These are phyloP conservation scores for Thermophis baileyi DNA, from an alignment of 2,113 vertebrate genomes.

Conservation along the genomic window DNA sequence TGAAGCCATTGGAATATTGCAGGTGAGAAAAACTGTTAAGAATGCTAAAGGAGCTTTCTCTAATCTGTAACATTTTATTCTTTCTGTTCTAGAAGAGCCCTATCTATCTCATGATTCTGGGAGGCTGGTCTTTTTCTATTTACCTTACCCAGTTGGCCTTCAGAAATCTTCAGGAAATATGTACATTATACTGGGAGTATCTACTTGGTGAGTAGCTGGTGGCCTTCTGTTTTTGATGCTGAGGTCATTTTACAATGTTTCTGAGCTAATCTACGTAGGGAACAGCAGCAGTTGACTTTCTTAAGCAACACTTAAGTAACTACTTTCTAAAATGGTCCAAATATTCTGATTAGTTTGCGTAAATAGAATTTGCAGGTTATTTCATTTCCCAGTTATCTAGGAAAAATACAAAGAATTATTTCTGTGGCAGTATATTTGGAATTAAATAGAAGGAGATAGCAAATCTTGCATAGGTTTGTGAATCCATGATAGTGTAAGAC, in stretches of 20 bases:
- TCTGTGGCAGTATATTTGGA: not conserved
- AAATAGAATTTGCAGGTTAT: not conserved
- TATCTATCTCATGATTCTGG: conserved; percentile 84
- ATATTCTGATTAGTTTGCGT: not conserved
- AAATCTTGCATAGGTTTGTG: not conserved
- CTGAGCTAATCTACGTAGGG: not conserved
- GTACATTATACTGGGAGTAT: conserved; percentile 85
- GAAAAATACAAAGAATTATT: not conserved
- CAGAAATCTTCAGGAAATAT: conserved; percentile 85
- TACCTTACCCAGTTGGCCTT: conserved; percentile 91
- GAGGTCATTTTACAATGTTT: not conserved
- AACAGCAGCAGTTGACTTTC: not conserved
- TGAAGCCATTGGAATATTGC: not conserved
- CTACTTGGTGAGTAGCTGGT: conserved; percentile 75
- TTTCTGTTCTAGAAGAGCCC: conserved; percentile 80
- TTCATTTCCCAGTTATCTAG: not conserved
- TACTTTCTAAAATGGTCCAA: not conserved
- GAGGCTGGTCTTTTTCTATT: conserved; percentile 95
- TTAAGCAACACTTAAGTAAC: not conserved
- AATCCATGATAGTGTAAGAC: not conserved
- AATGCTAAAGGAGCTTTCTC: fast-evolving
- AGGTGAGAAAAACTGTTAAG: not conserved
- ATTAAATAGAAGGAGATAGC: not conserved
- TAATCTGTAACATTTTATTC: not conserved
- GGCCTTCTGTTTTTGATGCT: not conserved